Percentiles rank a stretch among this genome's conserved stretches.
phyloP scores from a whole-genome alignment of 2,113 vertebrate species.

The Scomber scombrus region DNA sequence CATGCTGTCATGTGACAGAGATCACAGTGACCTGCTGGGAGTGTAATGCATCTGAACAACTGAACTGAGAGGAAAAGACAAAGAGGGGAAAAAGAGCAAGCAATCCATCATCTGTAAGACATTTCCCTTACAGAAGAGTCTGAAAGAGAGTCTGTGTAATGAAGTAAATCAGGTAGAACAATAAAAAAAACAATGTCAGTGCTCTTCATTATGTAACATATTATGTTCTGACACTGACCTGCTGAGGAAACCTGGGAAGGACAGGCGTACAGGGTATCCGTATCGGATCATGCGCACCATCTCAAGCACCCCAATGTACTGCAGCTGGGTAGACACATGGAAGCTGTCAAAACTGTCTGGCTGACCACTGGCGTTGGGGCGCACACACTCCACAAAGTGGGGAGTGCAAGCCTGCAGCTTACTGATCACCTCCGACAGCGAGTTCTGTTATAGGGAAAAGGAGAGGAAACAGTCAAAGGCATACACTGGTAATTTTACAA shows the following conservation, averaged over 20 bases:
- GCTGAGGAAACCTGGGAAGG: constrained; percentile 90
- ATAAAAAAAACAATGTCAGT: neutral
- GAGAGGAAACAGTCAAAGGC: neutral
- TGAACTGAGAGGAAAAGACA: constrained; percentile 29
- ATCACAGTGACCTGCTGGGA: constrained; percentile 51
- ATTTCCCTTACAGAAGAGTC: constrained; percentile 16
- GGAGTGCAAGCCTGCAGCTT: constrained; percentile 89
- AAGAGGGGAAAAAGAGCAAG: constrained; percentile 5
- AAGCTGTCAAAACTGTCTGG: constrained; percentile 91
- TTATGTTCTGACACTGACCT: constrained; percentile 87
- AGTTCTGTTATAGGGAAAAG: constrained; percentile 83
- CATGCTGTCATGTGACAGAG: constrained; percentile 19
- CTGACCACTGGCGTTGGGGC: constrained; percentile 87
- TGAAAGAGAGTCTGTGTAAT: constrained; percentile 5
- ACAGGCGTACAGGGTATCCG: constrained; percentile 91
- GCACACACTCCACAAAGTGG: constrained; percentile 93
- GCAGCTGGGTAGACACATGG: constrained; percentile 94
- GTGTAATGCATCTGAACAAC: constrained; percentile 25
- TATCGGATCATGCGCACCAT: constrained; percentile 94
- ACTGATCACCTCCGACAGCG: constrained; percentile 89
- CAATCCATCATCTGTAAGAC: constrained; percentile 36
- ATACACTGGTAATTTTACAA: neutral
- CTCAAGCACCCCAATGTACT: constrained; percentile 93
- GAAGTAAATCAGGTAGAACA: constrained; percentile 10
- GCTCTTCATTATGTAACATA: constrained; percentile 18